phyloP scores from a whole-genome alignment of 1,140 invertebrate genomes.

The Macrotrachela quadricornifera region DNA sequence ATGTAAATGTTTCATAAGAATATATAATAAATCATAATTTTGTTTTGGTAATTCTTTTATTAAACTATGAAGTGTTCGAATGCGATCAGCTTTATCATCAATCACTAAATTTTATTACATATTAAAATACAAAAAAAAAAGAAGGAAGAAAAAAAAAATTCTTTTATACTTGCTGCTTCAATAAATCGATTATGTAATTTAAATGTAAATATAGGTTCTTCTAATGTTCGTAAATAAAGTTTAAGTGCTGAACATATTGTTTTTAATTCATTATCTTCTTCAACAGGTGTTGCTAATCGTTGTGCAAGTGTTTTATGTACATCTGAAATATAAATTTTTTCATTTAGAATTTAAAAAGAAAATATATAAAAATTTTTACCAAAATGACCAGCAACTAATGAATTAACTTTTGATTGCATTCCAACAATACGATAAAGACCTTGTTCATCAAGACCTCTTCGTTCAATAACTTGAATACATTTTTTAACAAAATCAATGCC shows the following conservation, averaged over 20 bases:
- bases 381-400: constrained; percentile 43
- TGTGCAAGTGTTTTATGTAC: constrained; percentile 32
- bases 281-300: constrained; percentile 49
- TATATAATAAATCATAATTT: constrained; percentile 66
- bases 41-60: constrained; percentile 58
- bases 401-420: constrained; percentile 75
- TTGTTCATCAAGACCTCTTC: constrained; percentile 70
- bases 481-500: constrained; percentile 67
- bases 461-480: constrained; percentile 62
- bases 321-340: constrained; percentile 11
- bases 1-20: constrained; percentile 62
- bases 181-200: constrained; percentile 67
- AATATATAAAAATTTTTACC: constrained; percentile 15
- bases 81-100: constrained; percentile 45
- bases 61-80: constrained; percentile 62
- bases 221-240: constrained; percentile 70
- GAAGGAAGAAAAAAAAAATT: background rate
- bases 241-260: constrained; percentile 87
- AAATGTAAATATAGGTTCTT: constrained; percentile 83
- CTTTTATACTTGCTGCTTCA: constrained; percentile 61
- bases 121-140: constrained; percentile 47
- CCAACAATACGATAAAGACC: constrained; percentile 77
- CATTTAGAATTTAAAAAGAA: background rate
- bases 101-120: constrained; percentile 12
- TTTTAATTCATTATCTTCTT: constrained; percentile 77